phyloP scores from a whole-genome alignment of 2,113 vertebrate genomes.

The Strix uralensis region DNA sequence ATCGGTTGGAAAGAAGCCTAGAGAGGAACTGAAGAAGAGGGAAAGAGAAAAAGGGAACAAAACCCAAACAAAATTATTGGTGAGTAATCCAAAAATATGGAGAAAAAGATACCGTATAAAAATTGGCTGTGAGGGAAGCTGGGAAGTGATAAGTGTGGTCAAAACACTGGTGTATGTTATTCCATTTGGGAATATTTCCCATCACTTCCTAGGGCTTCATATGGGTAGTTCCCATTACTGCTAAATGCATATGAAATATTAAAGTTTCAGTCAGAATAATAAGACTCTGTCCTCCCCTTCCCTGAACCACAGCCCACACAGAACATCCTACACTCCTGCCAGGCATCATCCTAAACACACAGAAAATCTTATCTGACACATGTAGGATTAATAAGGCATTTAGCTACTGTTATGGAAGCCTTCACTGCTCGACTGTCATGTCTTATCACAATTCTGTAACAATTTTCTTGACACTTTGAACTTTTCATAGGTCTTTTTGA shows the following conservation, averaged over 20 bases:
- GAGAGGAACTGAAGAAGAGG: neutral
- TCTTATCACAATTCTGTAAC: neutral
- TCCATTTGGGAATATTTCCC: neutral
- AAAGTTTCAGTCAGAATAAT: neutral
- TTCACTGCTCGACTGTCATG: neutral
- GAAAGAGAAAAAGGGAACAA: neutral
- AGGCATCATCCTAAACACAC: neutral
- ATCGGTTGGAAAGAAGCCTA: neutral
- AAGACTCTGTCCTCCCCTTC: neutral
- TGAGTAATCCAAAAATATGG: neutral
- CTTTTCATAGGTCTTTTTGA: conserved; percentile 7
- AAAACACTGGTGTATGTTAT: neutral
- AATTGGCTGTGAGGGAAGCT: neutral
- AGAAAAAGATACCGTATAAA: neutral
- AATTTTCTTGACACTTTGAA: conserved; percentile 43
- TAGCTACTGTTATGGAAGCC: neutral
- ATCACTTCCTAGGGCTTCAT: neutral
- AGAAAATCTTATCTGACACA: neutral
- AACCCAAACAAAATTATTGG: neutral
- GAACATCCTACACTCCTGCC: neutral
- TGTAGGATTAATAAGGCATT: conserved; percentile 31
- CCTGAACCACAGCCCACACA: neutral
- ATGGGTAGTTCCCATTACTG: neutral
- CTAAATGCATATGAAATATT: neutral
- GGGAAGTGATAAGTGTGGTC: neutral